These are phyloP conservation scores for Tragelaphus buxtoni DNA, from an alignment of 2,113 vertebrate genomes.

Conservation along the genomic window DNA sequence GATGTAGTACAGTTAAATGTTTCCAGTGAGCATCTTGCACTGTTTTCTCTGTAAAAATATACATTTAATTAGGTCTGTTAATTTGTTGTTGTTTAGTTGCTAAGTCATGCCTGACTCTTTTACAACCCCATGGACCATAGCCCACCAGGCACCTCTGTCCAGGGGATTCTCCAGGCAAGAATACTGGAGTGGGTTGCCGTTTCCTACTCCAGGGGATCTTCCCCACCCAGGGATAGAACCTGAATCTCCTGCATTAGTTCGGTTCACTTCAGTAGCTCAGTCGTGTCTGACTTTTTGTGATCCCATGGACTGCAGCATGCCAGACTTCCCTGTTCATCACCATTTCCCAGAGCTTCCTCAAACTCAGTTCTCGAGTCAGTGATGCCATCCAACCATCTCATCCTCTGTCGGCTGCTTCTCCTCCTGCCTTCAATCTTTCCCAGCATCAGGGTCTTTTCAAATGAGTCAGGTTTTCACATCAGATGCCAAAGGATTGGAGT, in stretches of 20 bases:
- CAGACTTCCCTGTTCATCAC: too few relatives aligned
- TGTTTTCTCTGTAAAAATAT: background rate
- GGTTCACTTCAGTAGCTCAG: background rate
- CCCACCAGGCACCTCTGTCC: background rate
- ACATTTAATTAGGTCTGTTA: background rate
- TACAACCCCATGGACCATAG: background rate
- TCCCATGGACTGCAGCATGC: too few relatives aligned
- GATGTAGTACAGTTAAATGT: background rate
- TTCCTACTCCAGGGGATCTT: background rate
- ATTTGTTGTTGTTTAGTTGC: background rate
- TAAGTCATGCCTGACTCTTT: background rate
- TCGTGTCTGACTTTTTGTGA: too few relatives aligned
- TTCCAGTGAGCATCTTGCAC: background rate
- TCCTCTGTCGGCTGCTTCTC: background rate
- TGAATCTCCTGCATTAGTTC: background rate
- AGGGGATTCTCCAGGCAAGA: background rate
- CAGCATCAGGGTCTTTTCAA: background rate
- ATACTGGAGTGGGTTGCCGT: background rate
- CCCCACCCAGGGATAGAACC: accelerated
- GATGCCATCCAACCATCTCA: background rate
- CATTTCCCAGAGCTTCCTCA: too few relatives aligned
- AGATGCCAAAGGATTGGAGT: background rate
- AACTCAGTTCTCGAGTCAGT: background rate
- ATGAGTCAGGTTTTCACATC: background rate
- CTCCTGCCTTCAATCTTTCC: background rate